Evolutionary conservation across 2,797 vertebrate species (phyloP).

Genomic region (Phrynocephalus vlangalii): DNA sequence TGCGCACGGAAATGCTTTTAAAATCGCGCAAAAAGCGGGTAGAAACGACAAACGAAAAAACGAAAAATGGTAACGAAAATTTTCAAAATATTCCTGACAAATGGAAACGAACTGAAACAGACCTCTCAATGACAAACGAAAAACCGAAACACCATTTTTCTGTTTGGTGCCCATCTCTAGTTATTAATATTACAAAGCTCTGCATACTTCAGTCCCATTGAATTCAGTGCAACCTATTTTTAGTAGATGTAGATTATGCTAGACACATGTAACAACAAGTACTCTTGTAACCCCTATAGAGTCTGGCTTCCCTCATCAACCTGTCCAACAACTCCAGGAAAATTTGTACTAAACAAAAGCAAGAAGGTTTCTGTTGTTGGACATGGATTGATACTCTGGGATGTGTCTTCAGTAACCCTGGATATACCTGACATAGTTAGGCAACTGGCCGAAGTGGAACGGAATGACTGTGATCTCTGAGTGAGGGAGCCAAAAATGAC

Average conservation of each 20-base stretch:
- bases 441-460: background rate
- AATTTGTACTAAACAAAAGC: background rate
- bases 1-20: too few species aligned
- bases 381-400: accelerated
- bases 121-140: too few species aligned
- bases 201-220: background rate
- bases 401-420: background rate
- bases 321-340: background rate
- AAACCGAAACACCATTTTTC: too few species aligned
- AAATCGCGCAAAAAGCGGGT: too few species aligned
- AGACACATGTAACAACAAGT: background rate
- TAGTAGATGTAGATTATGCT: background rate
- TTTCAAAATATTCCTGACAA: too few species aligned
- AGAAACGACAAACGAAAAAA: too few species aligned
- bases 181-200: background rate
- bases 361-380: accelerated
- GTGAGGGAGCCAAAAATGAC: background rate
- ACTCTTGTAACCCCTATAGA: background rate
- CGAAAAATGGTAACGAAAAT: too few species aligned
- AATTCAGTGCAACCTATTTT: background rate
- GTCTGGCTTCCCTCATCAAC: background rate
- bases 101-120: too few species aligned
- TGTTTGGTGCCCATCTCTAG: background rate
- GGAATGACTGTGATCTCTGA: background rate
- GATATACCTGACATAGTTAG: background rate